Base-by-base conservation (phyloP, 1,140 invertebrate species). In the Drosophila baimaii region DNA sequence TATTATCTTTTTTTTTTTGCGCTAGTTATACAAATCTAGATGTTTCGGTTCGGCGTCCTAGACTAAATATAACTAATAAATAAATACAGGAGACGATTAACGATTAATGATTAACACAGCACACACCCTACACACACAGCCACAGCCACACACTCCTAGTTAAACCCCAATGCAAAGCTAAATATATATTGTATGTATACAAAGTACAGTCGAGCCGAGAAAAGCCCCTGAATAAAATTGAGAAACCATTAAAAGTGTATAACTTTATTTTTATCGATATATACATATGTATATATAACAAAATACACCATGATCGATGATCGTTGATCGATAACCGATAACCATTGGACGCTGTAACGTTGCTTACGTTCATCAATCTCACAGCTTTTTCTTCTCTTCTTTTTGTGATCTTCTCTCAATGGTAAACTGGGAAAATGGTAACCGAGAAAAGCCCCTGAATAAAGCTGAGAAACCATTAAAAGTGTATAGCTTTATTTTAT, bases 201-300 rank as follows among this genome's bases (percentile, higher is more conserved):
- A 37, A 12, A 21, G 15, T 41, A 35, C 35, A 43, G 56, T 63
- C 27, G 62, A 65, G 37, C 33, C 44, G 23, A 63, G 35, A 62
- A 41, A 49, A 59, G 29, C 19, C 44, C 59, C 65, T 25, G 27
- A 69, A 69, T 69, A 72, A 73, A 73, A 73, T 70, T 51, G 29
- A 51, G 23, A 70, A 58, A 41, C 19, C 21, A 49, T 46, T 41
- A 44, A 43, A 72, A n/a, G n/a, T n/a, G n/a, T n/a, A n/a, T n/a
- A n/a, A n/a, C n/a, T n/a, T n/a, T n/a, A n/a, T n/a, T n/a, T n/a
- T n/a, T n/a, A n/a, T 61, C 3, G 8, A 8, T 21, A 10, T 6
- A 19, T n/a, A 10, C 12, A 2, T 46, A 46, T n/a, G 6, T 6
- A 46, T n/a, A 5, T 46, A 3, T 27, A 37, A 37, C 35, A 37